A percentile compares a stretch with the other conserved stretches of the same genome.
These are phyloP conservation scores for Momotus momota DNA, from an alignment of 2,797 vertebrate genomes.

Conservation along the genomic window DNA sequence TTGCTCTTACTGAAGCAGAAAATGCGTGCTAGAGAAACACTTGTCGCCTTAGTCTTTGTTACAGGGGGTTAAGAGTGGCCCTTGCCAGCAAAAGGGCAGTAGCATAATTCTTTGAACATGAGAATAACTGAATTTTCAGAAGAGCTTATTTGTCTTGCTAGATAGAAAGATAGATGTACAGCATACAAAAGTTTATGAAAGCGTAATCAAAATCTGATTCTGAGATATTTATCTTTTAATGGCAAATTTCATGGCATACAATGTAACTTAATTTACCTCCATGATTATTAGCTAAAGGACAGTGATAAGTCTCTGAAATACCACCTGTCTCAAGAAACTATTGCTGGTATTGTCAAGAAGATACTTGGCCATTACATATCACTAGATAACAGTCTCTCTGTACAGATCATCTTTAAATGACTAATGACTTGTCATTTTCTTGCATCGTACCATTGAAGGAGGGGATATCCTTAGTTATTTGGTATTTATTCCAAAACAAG, in stretches of 20 bases:
- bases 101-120: background rate
- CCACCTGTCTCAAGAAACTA: background rate
- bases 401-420: background rate
- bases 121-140: background rate
- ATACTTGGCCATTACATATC: background rate
- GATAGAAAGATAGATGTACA: background rate
- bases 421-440: background rate
- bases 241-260: background rate
- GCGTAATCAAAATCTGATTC: background rate
- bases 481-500: background rate
- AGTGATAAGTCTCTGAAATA: background rate
- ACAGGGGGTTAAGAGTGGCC: background rate
- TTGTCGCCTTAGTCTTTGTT: background rate
- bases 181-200: background rate
- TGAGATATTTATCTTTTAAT: background rate
- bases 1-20: background rate
- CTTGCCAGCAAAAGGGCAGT: background rate
- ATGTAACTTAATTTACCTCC: background rate
- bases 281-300: background rate
- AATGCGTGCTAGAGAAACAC: rapidly evolving
- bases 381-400: background rate
- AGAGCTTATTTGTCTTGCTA: background rate
- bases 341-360: background rate
- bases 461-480: background rate
- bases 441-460: background rate